Evolutionary conservation across 2,113 vertebrate species (phyloP).

Genomic region (Leptosomus discolor): DNA sequence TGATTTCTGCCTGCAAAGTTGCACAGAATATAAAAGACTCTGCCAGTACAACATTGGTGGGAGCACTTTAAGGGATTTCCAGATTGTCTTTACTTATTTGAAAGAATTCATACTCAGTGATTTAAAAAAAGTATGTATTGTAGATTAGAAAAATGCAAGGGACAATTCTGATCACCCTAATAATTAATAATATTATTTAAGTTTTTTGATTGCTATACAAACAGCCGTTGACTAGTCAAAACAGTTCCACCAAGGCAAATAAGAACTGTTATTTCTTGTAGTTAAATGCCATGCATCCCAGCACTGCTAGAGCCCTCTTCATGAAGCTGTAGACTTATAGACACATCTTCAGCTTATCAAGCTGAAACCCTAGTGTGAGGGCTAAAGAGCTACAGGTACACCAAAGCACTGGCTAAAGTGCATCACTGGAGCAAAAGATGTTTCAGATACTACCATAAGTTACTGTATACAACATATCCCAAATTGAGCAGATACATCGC

Average conservation of each 20-base stretch:
- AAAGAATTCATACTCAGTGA: not conserved
- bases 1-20: conserved; percentile 44
- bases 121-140: not conserved
- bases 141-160: not conserved
- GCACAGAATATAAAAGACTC: conserved; percentile 37
- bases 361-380: not conserved
- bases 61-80: not conserved
- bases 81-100: not conserved
- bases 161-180: not conserved
- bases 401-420: not conserved
- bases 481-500: not conserved
- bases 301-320: not conserved
- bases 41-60: not conserved
- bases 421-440: not conserved
- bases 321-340: not conserved
- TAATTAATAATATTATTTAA: not conserved
- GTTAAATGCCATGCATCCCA: not conserved
- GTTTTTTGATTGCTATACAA: not conserved
- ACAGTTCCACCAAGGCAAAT: not conserved
- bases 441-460: not conserved
- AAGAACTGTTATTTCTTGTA: not conserved
- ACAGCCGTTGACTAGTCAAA: not conserved
- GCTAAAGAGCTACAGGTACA: not conserved
- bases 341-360: not conserved
- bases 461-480: not conserved